phyloP scores from a whole-genome alignment of 2,113 vertebrate genomes.

The Python bivittatus region DNA sequence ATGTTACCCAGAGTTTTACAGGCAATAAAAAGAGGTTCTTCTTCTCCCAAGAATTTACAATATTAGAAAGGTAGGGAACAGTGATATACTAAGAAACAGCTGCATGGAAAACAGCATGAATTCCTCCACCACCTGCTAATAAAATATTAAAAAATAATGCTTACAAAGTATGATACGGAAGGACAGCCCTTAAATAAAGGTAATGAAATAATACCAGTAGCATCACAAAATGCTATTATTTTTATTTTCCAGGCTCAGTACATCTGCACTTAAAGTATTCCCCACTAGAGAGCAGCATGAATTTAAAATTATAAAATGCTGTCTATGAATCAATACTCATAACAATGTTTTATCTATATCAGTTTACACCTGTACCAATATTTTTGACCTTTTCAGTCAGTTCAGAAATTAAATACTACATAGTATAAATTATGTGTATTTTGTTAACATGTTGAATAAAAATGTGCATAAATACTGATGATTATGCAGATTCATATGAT shows the following conservation, averaged over 20 bases:
- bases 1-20: neutral
- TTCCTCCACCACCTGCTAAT: neutral
- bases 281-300: slow-evolving; percentile 80
- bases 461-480: neutral
- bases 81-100: neutral
- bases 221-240: neutral
- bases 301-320: slow-evolving; percentile 70
- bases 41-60: neutral
- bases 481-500: neutral
- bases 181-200: neutral
- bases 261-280: slow-evolving; percentile 61
- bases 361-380: neutral
- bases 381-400: slow-evolving; percentile 5
- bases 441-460: neutral
- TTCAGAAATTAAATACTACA: slow-evolving; percentile 13
- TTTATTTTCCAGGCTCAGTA: slow-evolving; percentile 1
- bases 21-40: neutral
- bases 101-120: neutral
- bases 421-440: neutral
- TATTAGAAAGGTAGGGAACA: neutral
- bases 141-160: neutral
- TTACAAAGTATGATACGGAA: neutral
- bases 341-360: slow-evolving; percentile 21
- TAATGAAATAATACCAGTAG: neutral
- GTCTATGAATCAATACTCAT: slow-evolving; percentile 3